A percentile compares a stretch with the other conserved stretches of the same genome.
phyloP scores from a whole-genome alignment of 2,888 invertebrate genomes.

The Xestia sexstrigata region DNA sequence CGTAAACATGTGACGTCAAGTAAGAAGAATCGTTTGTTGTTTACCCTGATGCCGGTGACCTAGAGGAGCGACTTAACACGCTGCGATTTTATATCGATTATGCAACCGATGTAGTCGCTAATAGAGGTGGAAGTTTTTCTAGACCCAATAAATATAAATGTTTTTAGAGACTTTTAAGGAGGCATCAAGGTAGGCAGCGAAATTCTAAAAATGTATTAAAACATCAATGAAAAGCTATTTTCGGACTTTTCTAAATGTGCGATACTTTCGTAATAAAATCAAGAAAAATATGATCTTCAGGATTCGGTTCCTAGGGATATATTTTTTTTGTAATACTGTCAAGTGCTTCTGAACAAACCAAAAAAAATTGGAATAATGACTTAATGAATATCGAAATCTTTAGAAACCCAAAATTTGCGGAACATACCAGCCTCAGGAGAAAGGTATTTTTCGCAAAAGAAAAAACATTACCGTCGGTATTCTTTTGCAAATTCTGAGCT shows the following conservation, averaged over 20 bases:
- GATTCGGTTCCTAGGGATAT: neutral
- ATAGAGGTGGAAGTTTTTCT: constrained; percentile 9
- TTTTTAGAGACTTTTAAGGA: neutral
- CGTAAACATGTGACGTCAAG: constrained; percentile 41
- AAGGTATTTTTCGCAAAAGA: neutral
- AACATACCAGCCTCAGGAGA: neutral
- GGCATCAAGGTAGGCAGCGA: neutral
- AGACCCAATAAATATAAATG: constrained; percentile 11
- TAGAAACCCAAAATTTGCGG: neutral
- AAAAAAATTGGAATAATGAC: neutral
- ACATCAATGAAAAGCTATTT: neutral
- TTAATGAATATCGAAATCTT: neutral
- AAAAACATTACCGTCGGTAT: neutral
- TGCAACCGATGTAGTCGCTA: neutral
- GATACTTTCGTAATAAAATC: too few relatives aligned
- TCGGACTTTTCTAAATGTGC: neutral
- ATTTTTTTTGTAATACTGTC: too few relatives aligned
- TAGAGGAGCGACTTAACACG: constrained; percentile 29
- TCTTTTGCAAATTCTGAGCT: neutral
- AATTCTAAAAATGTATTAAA: neutral
- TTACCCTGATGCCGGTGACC: constrained; percentile 36
- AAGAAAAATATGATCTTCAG: too few relatives aligned
- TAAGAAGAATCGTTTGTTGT: constrained; percentile 46
- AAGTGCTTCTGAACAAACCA: too few relatives aligned
- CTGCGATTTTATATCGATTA: constrained; percentile 22